Base-by-base conservation (phyloP, 1,140 invertebrate genomes). In the Chionoecetes opilio region DNA sequence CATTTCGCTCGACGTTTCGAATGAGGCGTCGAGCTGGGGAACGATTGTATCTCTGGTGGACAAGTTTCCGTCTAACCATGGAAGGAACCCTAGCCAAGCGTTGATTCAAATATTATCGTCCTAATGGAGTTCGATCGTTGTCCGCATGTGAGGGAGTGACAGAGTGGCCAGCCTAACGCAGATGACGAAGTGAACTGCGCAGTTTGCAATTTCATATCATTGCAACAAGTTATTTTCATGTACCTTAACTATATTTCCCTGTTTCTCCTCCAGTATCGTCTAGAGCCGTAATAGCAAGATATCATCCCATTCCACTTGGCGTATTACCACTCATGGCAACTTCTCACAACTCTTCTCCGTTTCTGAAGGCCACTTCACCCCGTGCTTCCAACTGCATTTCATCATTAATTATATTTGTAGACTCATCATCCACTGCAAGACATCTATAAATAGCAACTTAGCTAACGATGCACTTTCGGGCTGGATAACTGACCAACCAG, bases 381-480 rank as follows among this genome's bases (percentile, higher is more conserved):
- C 63, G 1, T 75, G 63, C 63, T n/a, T 0, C 5, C 63, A n/a
- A 26, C 63, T n/a, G 21, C 63, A 75, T n/a, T 75, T 75, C 63
- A n/a, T n/a, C 63, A n/a, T 75, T 75, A 75, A n/a, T 75, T n/a
- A 75, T 75, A n/a, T 26, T 75, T n/a, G n/a, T 26, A 75, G 63
- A 63, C 63, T 75, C 63, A 75, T n/a, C 63, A n/a, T n/a, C 11
- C 63, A n/a, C 21, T 6, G 63, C 63, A 75, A n/a, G 21, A n/a
- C 63, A 75, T 75, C 63, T 75, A 26, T 75, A 75, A 75, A 75
- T 75, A 75, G 26, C 63, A 75, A 26, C 63, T 75, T 75, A 75
- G 63, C 63, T 75, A 75, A 75, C 63, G 63, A 26, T 26, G 63
- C 63, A 17, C 11, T 26, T 75, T n/a, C 11, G 63, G 26, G 21